These are phyloP conservation scores for Micromesistius poutassou DNA, from an alignment of 2,797 vertebrate species.

Conservation along the genomic window DNA sequence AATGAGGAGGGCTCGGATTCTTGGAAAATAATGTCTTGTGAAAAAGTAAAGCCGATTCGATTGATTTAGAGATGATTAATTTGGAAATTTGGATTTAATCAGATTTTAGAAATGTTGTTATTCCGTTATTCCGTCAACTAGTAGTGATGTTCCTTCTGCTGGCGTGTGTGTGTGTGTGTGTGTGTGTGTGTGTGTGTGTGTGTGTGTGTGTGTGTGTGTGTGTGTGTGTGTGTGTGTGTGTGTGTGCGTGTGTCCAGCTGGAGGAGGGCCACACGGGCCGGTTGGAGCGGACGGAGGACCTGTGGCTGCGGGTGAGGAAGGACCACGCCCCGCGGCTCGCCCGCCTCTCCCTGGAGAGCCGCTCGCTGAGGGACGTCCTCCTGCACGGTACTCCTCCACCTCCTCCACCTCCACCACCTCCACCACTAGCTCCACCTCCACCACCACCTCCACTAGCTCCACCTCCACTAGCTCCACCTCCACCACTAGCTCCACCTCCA, in stretches of 20 bases:
- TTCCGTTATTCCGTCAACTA: no score
- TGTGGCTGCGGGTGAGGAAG: conserved; percentile 94
- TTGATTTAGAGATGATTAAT: no score
- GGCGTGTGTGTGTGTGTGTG: neutral
- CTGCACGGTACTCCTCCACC: conserved; percentile 81
- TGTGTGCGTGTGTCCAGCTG: conserved; percentile 69
- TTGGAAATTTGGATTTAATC: no score
- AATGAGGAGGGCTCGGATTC: no score
- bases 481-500: conserved; percentile 31
- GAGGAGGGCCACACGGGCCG: conserved; percentile 94
- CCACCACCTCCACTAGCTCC: conserved; percentile 34
- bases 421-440: conserved; percentile 31
- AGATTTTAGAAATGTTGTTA: no score
- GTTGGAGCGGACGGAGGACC: conserved; percentile 92
- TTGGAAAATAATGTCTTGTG: no score
- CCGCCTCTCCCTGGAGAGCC: conserved; percentile 91
- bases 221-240: conserved; percentile 2
- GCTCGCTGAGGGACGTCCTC: conserved; percentile 90
- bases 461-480: neutral
- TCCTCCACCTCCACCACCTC: neutral
- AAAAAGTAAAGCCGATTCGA: no score
- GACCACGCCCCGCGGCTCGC: conserved; percentile 94
- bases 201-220: neutral
- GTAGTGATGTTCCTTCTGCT: no score
- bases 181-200: neutral